Evolutionary conservation across 1,140 invertebrate species (phyloP).

Genomic region (Pteromalus puparum): DNA sequence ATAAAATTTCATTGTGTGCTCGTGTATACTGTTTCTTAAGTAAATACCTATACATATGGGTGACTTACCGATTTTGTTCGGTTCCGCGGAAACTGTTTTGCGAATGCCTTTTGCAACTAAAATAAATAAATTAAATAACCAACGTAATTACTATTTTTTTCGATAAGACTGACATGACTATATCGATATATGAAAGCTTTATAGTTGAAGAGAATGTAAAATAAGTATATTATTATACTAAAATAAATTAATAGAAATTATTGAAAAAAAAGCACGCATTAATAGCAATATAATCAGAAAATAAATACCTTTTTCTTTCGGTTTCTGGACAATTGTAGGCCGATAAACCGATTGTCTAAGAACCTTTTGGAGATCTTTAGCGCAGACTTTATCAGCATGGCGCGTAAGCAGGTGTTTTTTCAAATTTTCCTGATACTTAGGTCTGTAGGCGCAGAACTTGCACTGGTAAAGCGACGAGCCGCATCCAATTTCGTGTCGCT

Average conservation of each 20-base stretch:
- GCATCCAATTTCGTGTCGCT: neutral
- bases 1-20: neutral
- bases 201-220: too few relatives aligned
- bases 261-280: too few relatives aligned
- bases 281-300: too few relatives aligned
- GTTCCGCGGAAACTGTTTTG: neutral
- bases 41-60: neutral
- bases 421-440: neutral
- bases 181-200: too few relatives aligned
- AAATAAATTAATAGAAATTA: too few relatives aligned
- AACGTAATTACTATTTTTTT: too few relatives aligned
- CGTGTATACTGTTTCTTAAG: too few relatives aligned
- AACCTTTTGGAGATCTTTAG: neutral
- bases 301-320: neutral
- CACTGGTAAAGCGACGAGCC: neutral
- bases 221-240: too few relatives aligned
- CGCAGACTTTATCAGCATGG: neutral
- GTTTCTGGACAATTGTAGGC: neutral
- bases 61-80: neutral
- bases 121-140: too few relatives aligned
- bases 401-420: neutral
- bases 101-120: neutral
- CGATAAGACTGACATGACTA: too few relatives aligned
- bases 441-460: conserved; percentile 27
- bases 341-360: neutral